Evolutionary conservation across 2,797 vertebrate genomes (phyloP), one percentile per base, ranked within the genome.

Genomic region (Tinamus major): DNA sequence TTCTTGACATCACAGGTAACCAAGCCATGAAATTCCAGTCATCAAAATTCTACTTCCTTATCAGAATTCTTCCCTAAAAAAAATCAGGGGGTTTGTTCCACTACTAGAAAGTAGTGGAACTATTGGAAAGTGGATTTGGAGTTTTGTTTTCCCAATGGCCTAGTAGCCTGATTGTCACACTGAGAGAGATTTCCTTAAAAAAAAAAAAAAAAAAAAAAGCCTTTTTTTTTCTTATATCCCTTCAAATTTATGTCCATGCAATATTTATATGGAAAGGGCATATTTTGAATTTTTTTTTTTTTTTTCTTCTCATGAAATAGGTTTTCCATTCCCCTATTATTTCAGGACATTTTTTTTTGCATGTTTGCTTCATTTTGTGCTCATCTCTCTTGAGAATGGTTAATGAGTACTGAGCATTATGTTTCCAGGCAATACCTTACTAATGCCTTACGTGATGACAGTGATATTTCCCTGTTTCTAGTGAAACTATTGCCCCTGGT

Each of bases 71-170:
- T 55, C 5, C 55, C 48, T 49, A 49, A 49, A 49, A 63, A 2
- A 49, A 63, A 2, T 3, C 9, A 33, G 7, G 8, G 3, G 23
- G 3, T 16, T 70, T 53, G 27, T 53, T 70, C 35, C 39, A 21
- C 14, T 70, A 53, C 35, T 75, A 1, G 48, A 48, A 48, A 23
- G 48, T 23, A 23, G 48, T 48, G 48, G 48, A 48, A 23, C 11
- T 12, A 24, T 49, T 83, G 15, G 42, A 80, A 83, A 67, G 11
- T 23, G 42, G 6, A 79, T 59, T 13, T 68, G 70, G n/a, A 91
- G 76, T 76, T 79, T 37, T 77, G 1, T 27, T 58, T 6, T 0
- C 1, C 3, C 3, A 19, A 37, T 24, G 10, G 2, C 9, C 29
- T 55, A 17, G 53, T 55, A 31, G 53, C 17, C 29, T 55, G 53